Evolutionary conservation across 2,113 vertebrate species (phyloP).

Genomic region (Oxyura jamaicensis): DNA sequence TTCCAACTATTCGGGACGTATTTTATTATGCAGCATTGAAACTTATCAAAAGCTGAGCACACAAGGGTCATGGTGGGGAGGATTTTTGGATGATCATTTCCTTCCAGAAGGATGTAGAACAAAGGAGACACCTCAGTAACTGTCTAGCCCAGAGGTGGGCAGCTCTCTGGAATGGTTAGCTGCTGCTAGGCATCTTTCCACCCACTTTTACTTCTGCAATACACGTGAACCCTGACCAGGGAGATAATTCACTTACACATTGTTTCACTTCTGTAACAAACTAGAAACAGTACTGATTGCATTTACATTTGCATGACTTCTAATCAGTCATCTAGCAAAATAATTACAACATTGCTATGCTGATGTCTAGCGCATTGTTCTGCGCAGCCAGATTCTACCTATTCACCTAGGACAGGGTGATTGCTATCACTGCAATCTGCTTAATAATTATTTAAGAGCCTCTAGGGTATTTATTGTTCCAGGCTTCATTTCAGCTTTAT

Average conservation of each 20-base stretch:
- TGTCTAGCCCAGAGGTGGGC: background rate
- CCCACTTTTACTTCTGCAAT: background rate
- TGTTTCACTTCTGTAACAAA: background rate
- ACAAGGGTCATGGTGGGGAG: too few relatives aligned
- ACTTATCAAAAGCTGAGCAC: background rate
- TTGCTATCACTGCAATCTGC: constrained; percentile 10
- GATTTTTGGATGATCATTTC: background rate
- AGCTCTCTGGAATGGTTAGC: background rate
- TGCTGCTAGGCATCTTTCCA: background rate
- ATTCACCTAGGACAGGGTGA: background rate
- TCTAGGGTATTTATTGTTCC: background rate
- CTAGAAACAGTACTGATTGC: background rate
- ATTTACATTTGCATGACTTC: background rate
- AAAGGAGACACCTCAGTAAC: background rate
- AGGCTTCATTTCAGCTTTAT: background rate
- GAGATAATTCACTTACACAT: background rate
- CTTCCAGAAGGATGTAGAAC: background rate
- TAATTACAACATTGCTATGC: constrained; percentile 3
- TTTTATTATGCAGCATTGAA: background rate
- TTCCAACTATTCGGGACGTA: background rate
- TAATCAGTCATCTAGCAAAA: constrained; percentile 21
- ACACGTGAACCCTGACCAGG: background rate
- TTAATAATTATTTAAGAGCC: constrained; percentile 36
- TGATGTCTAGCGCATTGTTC: constrained; percentile 9
- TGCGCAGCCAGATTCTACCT: constrained; percentile 6